Conservation (phyloP, 2,888 invertebrate species). For the Charanyca ferruginea region DNA sequence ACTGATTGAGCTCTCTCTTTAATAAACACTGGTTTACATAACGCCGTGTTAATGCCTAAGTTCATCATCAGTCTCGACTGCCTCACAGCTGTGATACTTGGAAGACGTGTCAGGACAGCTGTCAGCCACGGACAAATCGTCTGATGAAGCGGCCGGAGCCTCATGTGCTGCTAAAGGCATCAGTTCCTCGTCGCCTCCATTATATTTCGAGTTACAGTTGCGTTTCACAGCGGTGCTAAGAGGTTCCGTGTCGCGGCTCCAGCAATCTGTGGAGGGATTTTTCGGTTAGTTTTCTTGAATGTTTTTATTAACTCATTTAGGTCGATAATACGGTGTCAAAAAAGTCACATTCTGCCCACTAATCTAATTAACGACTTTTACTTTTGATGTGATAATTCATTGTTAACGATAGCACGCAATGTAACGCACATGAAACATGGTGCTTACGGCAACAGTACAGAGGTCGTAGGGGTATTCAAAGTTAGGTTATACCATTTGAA, state of each 20-base stretch:
- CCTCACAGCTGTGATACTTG: conserved; percentile 94
- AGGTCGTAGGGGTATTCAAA: no score
- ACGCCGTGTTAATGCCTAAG: conserved; percentile 75
- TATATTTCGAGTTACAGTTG: conserved; percentile 73
- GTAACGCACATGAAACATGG: no score
- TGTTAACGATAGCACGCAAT: no score
- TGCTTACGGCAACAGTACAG: no score
- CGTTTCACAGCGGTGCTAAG: conserved; percentile 71
- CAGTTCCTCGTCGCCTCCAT: conserved; percentile 89
- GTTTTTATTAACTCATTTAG: no score
- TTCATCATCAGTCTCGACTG: conserved; percentile 92
- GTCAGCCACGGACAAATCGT: conserved; percentile 93
- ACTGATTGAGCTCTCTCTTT: background rate
- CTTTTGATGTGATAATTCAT: no score
- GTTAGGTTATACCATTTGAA: no score
- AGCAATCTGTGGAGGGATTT: conserved; percentile 73
- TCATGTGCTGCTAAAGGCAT: conserved; percentile 93
- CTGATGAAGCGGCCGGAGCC: conserved; percentile 90
- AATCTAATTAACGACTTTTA: no score
- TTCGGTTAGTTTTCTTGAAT: conserved; percentile 14
- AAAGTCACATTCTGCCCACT: no score
- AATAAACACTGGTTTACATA: background rate
- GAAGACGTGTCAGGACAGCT: conserved; percentile 94
- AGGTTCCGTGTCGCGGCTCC: conserved; percentile 79
- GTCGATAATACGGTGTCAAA: no score